Evolutionary conservation across 2,888 invertebrate species (phyloP), one percentile per base, ranked within the genome.

Genomic region (Andrena praecox): DNA sequence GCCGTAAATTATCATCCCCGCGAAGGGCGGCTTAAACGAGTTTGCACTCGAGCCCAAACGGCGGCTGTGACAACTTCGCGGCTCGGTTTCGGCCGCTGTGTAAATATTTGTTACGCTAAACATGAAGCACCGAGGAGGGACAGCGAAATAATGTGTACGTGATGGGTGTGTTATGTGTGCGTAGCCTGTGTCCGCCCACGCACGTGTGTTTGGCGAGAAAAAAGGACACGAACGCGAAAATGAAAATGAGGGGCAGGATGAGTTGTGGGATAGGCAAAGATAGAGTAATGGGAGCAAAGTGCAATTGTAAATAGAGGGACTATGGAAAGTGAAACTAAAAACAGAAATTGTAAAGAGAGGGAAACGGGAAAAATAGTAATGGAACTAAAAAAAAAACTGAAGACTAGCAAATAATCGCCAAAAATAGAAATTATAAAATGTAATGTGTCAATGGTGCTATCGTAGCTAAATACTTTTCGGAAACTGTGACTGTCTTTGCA

Each of bases 21-120:
- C 7, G 79, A 48, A 48, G 33, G 62, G 63, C 20, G 52, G 48
- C 62, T 71, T 50, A 59, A 80, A 75, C 50, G 75, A 79, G 75
- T 71, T 80, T 79, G 50, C 27, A 31, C 50, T 20, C 31, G 52
- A 60, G 56, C 64, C 42, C 60, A 68, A 75, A 71, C 74, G 68
- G 75, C 79, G 75, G 75, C 80, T 71, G 71, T 52, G 82, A 82
- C 80, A 80, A 82, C 80, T 50, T 54, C n/a, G 31, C 48, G n/a
- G 60, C 54, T 54, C 50, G 63, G 29, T 78, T 77, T 63, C 64
- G 52, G 35, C 64, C 31, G 60, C 31, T 56, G 67, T 59, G 82
- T 80, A 82, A 82, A 82, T 82, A 75, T 80, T 82, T 80, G 75
- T 80, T 64, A 31, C 67, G 59, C 20, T 42, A 67, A 78, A 80